Base-by-base conservation (phyloP, 2,888 invertebrate genomes). In the Micoletzkya japonica region DNA sequence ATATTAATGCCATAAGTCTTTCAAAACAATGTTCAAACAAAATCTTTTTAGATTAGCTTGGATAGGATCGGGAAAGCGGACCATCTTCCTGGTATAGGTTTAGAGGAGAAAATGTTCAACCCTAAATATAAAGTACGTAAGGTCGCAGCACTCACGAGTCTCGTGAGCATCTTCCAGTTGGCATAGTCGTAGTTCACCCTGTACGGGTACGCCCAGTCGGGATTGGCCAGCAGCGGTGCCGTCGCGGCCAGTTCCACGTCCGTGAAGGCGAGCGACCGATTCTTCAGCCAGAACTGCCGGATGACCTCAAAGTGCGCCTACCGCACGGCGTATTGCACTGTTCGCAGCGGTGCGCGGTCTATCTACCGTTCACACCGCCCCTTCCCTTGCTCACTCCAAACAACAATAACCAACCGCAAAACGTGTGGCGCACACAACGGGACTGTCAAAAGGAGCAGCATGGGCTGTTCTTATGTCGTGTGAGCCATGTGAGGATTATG, bases 261-360 rank as follows among this genome's bases (percentile, higher is more conserved):
- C 28, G 78, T 77, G 63, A 85, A 85, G 4, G 81, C 76, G 14
- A 83, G 73, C 24, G 79, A 79, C 14, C 77, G 73, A 70, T 85
- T 85, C 56, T 79, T 79, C 10, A 83, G 73, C 85, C 85, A 85
- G 61, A 85, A 84, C 63, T 84, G 82, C 14, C 83, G 72, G 24
- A 82, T 74, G 24, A 80, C 74, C 76, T 76, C 56, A 64, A 74
- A 60, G 20, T 49, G 69, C 24, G 39, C 26, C 64, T 64, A 64
- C 4, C 32, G 52, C 36, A 36, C 34, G 64, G 52, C 26, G 52
- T 52, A 52, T 64, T 50, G n/a, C 24, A 24, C 24, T 24, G 50
- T 52, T 44, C 32, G 26, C 20, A 14, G 6, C 52, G 52, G 52
- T 36, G 50, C 44, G 20, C 20, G 10, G 10, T 44, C 44, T 44